These are phyloP conservation scores for Polyommatus iphigenia DNA, from an alignment of 2,888 invertebrate species.

Conservation along the genomic window DNA sequence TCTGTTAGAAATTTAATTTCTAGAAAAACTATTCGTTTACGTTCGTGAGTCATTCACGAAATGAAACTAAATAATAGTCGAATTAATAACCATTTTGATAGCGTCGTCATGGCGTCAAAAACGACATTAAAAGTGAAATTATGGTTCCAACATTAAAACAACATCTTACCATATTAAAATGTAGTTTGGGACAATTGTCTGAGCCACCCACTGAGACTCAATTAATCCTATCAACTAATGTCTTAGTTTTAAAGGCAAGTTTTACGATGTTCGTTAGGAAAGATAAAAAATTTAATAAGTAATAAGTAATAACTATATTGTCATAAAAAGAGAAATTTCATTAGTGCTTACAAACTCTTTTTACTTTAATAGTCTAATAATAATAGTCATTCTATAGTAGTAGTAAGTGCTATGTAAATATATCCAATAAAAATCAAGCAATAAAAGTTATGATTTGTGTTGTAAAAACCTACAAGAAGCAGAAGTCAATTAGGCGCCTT, in stretches of 20 bases:
- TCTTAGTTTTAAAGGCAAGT: background rate
- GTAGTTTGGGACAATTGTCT: conserved; percentile 57
- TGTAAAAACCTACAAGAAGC: no score
- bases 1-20: no score
- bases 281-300: background rate
- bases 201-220: conserved; percentile 65
- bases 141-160: background rate
- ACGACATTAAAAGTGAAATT: conserved; percentile 5
- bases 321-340: background rate
- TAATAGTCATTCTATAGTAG: background rate
- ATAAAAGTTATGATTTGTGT: background rate
- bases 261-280: background rate
- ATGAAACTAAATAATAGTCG: background rate
- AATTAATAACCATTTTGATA: conserved; percentile 4
- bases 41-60: background rate
- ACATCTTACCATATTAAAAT: conserved; percentile 40
- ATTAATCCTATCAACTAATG: conserved; percentile 63
- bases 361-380: background rate
- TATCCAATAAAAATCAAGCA: background rate
- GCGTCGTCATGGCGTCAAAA: background rate
- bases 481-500: no score
- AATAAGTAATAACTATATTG: background rate
- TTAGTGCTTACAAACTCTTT: background rate
- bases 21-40: no score
- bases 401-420: background rate